phyloP scores from a whole-genome alignment of 2,113 vertebrate species.

The Chroicocephalus ridibundus region DNA sequence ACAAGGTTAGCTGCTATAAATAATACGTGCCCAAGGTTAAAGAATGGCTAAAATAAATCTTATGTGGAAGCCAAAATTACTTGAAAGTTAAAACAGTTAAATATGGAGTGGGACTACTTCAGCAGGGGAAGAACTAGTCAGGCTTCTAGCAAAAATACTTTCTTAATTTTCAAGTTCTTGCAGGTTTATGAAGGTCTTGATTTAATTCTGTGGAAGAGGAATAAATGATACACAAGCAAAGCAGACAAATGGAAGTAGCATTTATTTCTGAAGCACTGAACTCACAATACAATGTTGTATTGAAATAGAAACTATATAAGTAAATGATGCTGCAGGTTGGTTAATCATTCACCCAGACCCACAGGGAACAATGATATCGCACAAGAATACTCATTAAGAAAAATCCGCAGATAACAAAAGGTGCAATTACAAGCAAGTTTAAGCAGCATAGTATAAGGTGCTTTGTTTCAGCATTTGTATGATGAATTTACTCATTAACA shows the following conservation, averaged over 20 bases:
- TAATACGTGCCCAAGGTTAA: not conserved
- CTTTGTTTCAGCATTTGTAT: conserved; percentile 75
- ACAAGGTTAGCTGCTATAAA: not conserved
- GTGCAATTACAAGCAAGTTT: conserved; percentile 81
- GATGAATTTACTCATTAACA: conserved; percentile 63
- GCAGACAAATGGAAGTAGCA: conserved; percentile 71
- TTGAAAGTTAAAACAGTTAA: not conserved
- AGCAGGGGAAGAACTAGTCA: not conserved
- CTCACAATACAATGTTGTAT: conserved; percentile 76
- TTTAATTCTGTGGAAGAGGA: not conserved
- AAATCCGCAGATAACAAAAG: conserved; percentile 78
- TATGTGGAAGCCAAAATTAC: not conserved
- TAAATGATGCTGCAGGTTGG: conserved; percentile 69
- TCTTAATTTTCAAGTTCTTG: not conserved
- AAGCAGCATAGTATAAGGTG: conserved; percentile 84
- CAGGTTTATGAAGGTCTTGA: not conserved
- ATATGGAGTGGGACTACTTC: not conserved
- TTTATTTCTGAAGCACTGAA: conserved; percentile 83
- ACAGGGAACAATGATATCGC: conserved; percentile 63
- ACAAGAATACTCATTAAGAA: conserved; percentile 69
- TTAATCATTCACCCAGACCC: conserved; percentile 67
- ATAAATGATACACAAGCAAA: conserved; percentile 13
- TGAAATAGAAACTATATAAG: conserved; percentile 73
- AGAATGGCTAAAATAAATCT: not conserved
- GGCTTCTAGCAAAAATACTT: not conserved